These are phyloP conservation scores for Megaceryle alcyon DNA, from an alignment of 2,797 vertebrate genomes.

Conservation along the genomic window DNA sequence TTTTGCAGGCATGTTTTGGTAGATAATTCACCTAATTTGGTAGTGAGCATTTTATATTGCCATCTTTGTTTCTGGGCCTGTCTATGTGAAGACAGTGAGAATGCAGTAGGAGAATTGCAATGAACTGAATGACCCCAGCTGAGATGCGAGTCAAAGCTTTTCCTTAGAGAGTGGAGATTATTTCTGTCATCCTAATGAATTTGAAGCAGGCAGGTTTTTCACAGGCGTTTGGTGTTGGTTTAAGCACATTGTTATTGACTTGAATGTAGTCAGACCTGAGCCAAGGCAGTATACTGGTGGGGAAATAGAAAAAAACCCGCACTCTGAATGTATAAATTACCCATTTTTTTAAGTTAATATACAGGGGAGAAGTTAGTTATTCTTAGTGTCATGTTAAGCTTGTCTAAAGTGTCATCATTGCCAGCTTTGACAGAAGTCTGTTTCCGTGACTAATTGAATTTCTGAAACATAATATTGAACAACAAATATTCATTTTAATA, in stretches of 20 bases:
- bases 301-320: not conserved
- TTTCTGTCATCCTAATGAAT: not conserved
- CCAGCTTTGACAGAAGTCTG: not conserved
- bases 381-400: not conserved
- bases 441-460: not conserved
- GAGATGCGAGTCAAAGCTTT: not conserved
- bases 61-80: not conserved
- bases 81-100: not conserved
- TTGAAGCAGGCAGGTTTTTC: not conserved
- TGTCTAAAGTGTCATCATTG: not conserved
- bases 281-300: not conserved
- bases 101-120: not conserved
- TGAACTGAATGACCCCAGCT: not conserved
- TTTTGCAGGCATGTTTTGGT: not conserved
- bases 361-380: not conserved
- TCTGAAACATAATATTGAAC: not conserved
- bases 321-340: not conserved
- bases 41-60: not conserved
- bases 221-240: not conserved
- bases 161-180: not conserved
- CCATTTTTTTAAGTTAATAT: not conserved
- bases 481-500: not conserved
- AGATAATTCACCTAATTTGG: not conserved
- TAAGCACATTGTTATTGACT: not conserved
- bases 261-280: not conserved